Percentiles rank a stretch among this genome's conserved stretches.
phyloP scores from a whole-genome alignment of 2,888 invertebrate genomes.

The Stramonita haemastoma region DNA sequence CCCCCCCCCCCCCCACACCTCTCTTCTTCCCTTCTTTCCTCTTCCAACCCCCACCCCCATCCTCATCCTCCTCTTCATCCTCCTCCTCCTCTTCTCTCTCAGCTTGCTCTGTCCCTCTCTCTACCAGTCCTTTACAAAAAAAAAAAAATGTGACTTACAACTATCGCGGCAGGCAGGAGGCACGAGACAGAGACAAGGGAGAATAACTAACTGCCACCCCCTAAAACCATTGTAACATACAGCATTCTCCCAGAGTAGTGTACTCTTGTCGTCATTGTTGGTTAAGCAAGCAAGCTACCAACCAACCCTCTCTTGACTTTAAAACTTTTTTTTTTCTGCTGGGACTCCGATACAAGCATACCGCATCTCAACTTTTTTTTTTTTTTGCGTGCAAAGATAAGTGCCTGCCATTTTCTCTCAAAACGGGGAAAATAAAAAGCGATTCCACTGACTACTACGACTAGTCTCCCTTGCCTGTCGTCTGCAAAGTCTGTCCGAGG shows the following conservation, averaged over 20 bases:
- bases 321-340: too few species aligned
- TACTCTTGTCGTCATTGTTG: too few species aligned
- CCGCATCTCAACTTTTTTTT: too few species aligned
- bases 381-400: too few species aligned
- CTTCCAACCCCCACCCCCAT: neutral
- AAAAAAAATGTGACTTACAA: constrained; percentile 17
- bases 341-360: too few species aligned
- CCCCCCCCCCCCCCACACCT: neutral
- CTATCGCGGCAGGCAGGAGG: neutral
- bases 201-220: neutral
- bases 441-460: neutral
- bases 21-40: neutral
- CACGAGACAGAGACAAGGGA: neutral
- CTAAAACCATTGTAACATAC: neutral
- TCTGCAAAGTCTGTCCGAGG: neutral
- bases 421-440: neutral
- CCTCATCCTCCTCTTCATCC: neutral
- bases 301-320: too few species aligned
- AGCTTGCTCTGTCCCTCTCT: too few species aligned
- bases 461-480: neutral
- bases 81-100: too few species aligned
- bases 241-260: too few species aligned
- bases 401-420: too few species aligned
- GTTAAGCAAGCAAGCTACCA: too few species aligned
- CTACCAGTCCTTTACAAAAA: neutral